These are phyloP conservation scores for Minunthozetes semirufus DNA, from an alignment of 2,888 invertebrate species.

Conservation along the genomic window DNA sequence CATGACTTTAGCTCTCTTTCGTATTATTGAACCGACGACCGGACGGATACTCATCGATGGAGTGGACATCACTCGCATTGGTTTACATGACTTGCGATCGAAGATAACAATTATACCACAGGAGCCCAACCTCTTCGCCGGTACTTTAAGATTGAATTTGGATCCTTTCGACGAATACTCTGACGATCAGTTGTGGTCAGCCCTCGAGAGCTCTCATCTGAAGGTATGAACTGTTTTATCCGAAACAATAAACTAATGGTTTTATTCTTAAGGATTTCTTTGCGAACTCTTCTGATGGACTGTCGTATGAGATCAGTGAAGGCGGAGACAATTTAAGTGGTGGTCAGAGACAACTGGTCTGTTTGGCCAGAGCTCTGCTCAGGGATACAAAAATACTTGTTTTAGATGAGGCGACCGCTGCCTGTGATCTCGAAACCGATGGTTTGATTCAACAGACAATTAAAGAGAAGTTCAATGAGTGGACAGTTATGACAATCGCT, in stretches of 20 bases:
- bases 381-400: slow-evolving; percentile 40
- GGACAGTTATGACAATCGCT: slow-evolving; percentile 42
- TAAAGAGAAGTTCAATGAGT: slow-evolving; percentile 40
- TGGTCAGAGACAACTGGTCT: slow-evolving; percentile 39
- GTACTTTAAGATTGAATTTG: slow-evolving; percentile 78
- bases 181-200: slow-evolving; percentile 54
- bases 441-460: slow-evolving; percentile 42
- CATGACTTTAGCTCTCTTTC: slow-evolving; percentile 46
- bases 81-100: slow-evolving; percentile 47
- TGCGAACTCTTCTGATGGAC: slow-evolving; percentile 44
- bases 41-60: slow-evolving; percentile 48
- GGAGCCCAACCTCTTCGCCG: slow-evolving; percentile 69
- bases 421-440: slow-evolving; percentile 41
- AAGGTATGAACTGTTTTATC: slow-evolving; percentile 42
- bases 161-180: slow-evolving; percentile 67
- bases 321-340: slow-evolving; percentile 47
- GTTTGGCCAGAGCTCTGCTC: slow-evolving; percentile 41
- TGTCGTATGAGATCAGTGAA: slow-evolving; percentile 47
- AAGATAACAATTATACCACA: slow-evolving; percentile 48
- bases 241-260: slow-evolving; percentile 50
- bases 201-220: slow-evolving; percentile 55
- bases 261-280: slow-evolving; percentile 63
- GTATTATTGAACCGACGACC: slow-evolving; percentile 46
- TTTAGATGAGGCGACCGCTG: slow-evolving; percentile 42
- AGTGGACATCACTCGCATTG: slow-evolving; percentile 46